A percentile compares a stretch with the other conserved stretches of the same genome.
phyloP scores from a whole-genome alignment of 2,113 vertebrate species.

The Cyprinodon brontotheroides region DNA sequence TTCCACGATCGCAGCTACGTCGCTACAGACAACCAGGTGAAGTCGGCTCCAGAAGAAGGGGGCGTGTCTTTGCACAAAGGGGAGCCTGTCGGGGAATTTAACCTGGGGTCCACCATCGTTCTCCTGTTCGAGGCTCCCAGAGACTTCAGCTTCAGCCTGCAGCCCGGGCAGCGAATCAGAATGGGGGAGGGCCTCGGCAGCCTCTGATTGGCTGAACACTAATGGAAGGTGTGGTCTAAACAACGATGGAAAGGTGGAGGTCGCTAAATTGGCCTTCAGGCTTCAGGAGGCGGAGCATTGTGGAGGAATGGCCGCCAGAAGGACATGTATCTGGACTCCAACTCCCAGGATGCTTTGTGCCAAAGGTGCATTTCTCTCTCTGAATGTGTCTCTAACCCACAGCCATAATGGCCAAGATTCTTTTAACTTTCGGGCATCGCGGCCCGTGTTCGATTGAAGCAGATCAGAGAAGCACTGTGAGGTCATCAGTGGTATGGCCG shows the following conservation, averaged over 20 bases:
- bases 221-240: neutral
- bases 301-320: constrained; percentile 1
- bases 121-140: constrained; percentile 95
- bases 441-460: too few species aligned
- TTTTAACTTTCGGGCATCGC: neutral
- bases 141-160: constrained; percentile 90
- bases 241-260: neutral
- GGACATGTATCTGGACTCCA: constrained; percentile 6
- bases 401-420: too few species aligned
- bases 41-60: neutral
- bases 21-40: neutral
- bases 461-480: neutral
- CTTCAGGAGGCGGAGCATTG: neutral
- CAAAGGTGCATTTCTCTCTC: neutral
- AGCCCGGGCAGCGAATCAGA: constrained; percentile 91
- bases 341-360: constrained; percentile 50
- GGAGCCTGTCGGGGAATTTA: constrained; percentile 94
- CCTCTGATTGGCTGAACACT: constrained; percentile 57
- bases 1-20: constrained; percentile 91
- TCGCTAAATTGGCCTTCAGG: neutral
- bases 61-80: constrained; percentile 87
- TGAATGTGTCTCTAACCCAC: neutral
- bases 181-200: constrained; percentile 90
- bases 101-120: constrained; percentile 95
- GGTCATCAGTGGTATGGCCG: neutral